phyloP scores from a whole-genome alignment of 2,113 vertebrate species.

The Psettodes erumei region DNA sequence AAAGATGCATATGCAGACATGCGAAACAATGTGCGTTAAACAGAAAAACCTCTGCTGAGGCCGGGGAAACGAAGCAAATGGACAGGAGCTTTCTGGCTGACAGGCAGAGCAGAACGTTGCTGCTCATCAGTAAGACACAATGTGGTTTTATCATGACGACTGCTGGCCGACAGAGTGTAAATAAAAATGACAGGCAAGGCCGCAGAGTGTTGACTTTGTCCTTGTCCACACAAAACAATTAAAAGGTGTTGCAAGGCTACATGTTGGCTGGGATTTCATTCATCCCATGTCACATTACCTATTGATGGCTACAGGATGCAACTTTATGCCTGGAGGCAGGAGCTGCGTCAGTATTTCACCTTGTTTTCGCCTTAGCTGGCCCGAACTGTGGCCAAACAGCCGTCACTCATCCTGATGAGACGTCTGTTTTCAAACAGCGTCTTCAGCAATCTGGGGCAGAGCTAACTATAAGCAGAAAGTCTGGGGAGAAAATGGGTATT shows the following conservation, averaged over 20 bases:
- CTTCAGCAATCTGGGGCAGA: not conserved
- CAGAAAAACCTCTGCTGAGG: slow-evolving; percentile 52
- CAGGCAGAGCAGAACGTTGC: slow-evolving; percentile 28
- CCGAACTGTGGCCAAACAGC: slow-evolving; percentile 8
- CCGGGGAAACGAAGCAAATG: slow-evolving; percentile 56
- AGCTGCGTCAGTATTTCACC: not conserved
- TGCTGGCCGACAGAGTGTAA: not conserved
- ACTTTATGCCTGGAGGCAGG: slow-evolving; percentile 13
- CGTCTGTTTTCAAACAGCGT: slow-evolving; percentile 3
- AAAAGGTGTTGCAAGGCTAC: slow-evolving; percentile 6
- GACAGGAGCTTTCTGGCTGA: slow-evolving; percentile 33
- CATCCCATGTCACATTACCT: slow-evolving; percentile 29
- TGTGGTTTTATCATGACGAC: slow-evolving; percentile 1
- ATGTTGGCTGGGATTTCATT: slow-evolving; percentile 37
- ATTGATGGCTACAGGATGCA: slow-evolving; percentile 39
- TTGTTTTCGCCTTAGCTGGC: not conserved
- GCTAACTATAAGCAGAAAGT: not conserved
- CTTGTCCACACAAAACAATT: slow-evolving; percentile 37
- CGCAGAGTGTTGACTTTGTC: slow-evolving; percentile 32
- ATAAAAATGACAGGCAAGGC: not conserved
- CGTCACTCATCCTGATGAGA: slow-evolving; percentile 22
- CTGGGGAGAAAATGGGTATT: not conserved
- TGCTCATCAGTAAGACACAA: not conserved
- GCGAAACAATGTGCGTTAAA: slow-evolving; percentile 53
- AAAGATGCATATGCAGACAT: slow-evolving; percentile 51